Conservation (phyloP, 2,888 invertebrate species). For the Amaurobius ferox region DNA sequence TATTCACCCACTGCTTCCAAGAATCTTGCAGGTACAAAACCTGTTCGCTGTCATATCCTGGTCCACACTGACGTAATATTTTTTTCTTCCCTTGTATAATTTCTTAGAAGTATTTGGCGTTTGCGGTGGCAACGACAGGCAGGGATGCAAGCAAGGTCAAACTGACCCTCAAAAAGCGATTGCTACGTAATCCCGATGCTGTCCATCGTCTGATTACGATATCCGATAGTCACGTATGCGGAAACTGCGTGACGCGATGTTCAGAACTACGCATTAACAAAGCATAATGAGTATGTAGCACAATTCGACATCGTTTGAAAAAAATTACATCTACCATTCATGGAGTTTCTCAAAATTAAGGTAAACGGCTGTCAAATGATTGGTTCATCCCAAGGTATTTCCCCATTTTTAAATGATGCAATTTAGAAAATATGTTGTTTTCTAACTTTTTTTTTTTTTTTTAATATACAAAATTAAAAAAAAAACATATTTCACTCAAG, state of each 20-base stretch:
- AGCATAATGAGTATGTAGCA: no score
- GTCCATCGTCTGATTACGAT: neutral
- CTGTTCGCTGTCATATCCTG: slow-evolving; percentile 27
- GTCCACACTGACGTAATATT: slow-evolving; percentile 26
- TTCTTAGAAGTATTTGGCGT: no score
- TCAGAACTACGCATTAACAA: neutral
- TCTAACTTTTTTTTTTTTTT: no score
- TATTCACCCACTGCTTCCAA: slow-evolving; percentile 1
- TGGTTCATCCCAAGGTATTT: no score
- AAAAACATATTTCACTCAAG: no score
- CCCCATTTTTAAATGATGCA: no score
- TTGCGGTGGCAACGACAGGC: slow-evolving; percentile 5
- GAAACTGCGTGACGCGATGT: slow-evolving; percentile 43
- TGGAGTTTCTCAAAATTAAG: no score
- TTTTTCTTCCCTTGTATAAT: slow-evolving; percentile 8
- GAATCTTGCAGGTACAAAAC: neutral
- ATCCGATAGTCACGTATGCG: slow-evolving; percentile 61
- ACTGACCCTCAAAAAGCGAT: neutral
- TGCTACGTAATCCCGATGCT: neutral
- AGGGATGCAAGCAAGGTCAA: slow-evolving; percentile 61
- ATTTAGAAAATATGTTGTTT: no score
- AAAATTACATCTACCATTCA: no score
- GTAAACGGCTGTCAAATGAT: no score
- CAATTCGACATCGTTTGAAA: no score
- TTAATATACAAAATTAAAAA: no score